Percentiles rank a stretch among this genome's conserved stretches.
Conservation (phyloP, 2,888 invertebrate species). For the Subacronicta megacephala region DNA sequence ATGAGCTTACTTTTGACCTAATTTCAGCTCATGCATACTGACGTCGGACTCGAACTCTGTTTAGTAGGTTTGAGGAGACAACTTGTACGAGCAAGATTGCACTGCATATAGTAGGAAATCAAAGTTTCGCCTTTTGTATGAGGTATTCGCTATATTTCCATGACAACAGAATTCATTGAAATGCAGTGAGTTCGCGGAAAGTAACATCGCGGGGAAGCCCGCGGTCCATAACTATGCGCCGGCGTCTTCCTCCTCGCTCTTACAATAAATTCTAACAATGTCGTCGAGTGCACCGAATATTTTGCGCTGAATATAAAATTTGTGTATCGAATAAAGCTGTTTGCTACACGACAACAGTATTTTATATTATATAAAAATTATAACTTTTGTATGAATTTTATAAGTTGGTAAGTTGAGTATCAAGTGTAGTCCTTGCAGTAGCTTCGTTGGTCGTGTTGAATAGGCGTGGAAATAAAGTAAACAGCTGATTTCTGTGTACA, state of each 20-base stretch:
- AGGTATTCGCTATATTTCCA: conserved; percentile 67
- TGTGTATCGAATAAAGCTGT: conserved; percentile 39
- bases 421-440: too few relatives aligned
- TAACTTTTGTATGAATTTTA: conserved; percentile 4
- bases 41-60: conserved; percentile 56
- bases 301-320: conserved; percentile 47
- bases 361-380: conserved; percentile 8
- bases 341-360: too few relatives aligned
- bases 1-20: conserved; percentile 55
- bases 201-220: conserved; percentile 63
- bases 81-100: conserved; percentile 60
- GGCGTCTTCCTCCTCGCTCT: conserved; percentile 59
- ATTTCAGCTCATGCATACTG: conserved; percentile 43
- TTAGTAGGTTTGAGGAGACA: conserved; percentile 57
- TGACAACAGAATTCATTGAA: conserved; percentile 68
- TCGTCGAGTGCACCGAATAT: conserved; percentile 55
- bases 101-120: conserved; percentile 49
- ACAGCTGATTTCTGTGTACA: too few relatives aligned
- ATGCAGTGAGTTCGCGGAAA: conserved; percentile 63
- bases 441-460: too few relatives aligned
- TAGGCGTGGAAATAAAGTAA: too few relatives aligned
- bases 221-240: conserved; percentile 62
- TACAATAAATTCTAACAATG: conserved; percentile 75
- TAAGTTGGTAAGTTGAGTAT: too few relatives aligned
- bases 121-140: conserved; percentile 58